Percentiles rank a stretch among this genome's conserved stretches.
phyloP scores from a whole-genome alignment of 2,113 vertebrate genomes.

The Brevimyrus niger region DNA sequence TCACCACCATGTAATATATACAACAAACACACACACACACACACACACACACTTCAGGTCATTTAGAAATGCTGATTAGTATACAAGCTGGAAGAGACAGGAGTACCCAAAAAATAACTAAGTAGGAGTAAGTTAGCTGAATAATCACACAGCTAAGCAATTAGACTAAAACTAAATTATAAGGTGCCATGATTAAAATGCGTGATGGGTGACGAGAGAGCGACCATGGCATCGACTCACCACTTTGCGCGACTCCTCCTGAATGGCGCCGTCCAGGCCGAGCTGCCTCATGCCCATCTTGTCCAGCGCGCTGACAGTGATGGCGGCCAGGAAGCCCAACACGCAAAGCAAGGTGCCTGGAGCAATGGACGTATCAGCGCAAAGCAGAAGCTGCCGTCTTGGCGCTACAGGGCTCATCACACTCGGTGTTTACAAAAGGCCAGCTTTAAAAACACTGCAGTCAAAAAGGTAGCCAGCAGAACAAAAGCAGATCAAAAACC shows the following conservation, averaged over 20 bases:
- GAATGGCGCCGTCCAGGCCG: slow-evolving; percentile 62
- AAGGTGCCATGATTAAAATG: background rate
- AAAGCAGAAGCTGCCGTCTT: slow-evolving; percentile 25
- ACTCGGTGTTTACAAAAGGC: background rate
- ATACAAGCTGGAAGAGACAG: background rate
- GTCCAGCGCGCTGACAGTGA: slow-evolving; percentile 61
- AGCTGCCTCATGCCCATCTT: slow-evolving; percentile 68
- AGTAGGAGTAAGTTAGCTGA: background rate
- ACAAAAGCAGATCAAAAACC: background rate
- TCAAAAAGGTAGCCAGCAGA: background rate
- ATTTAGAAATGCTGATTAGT: background rate
- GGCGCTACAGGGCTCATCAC: slow-evolving; percentile 27
- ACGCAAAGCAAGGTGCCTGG: slow-evolving; percentile 64
- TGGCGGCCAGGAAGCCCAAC: slow-evolving; percentile 61
- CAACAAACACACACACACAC: background rate
- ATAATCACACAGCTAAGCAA: background rate
- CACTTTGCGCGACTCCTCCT: slow-evolving; percentile 70
- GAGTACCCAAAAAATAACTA: background rate
- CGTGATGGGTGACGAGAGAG: background rate
- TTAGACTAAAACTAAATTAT: background rate
- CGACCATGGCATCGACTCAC: slow-evolving; percentile 30
- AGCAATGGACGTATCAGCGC: slow-evolving; percentile 19
- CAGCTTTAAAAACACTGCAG: background rate
- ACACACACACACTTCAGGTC: background rate
- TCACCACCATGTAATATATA: background rate